Evolutionary conservation across 2,888 invertebrate species (phyloP).

Genomic region (Thecocarcelia acutangulata): DNA sequence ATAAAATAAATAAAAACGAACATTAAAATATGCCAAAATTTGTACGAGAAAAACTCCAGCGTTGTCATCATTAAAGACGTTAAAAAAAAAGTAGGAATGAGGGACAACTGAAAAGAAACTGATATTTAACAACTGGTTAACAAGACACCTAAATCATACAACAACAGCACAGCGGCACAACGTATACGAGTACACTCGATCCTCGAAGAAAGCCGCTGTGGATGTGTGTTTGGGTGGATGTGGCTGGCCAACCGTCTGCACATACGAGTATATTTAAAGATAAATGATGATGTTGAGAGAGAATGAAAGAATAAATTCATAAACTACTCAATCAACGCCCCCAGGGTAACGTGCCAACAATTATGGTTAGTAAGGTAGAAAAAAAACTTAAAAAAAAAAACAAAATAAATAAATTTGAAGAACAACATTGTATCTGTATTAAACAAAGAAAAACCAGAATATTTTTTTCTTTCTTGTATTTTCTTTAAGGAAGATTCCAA

Average conservation of each 20-base stretch:
- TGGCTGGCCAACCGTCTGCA: constrained; percentile 27
- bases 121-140: constrained; percentile 65
- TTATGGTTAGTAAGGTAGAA: constrained; percentile 52
- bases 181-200: constrained; percentile 4
- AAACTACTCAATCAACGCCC: constrained; percentile 71
- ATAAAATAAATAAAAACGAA: constrained; percentile 41
- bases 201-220: background rate
- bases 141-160: constrained; percentile 59
- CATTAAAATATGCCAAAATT: constrained; percentile 54
- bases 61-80: constrained; percentile 34
- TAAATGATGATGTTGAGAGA: constrained; percentile 67
- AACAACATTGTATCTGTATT: constrained; percentile 31
- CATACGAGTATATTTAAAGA: constrained; percentile 37
- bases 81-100: constrained; percentile 20
- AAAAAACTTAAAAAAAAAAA: constrained; percentile 3
- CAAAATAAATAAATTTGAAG: background rate
- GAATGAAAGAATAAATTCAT: constrained; percentile 65
- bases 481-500: background rate
- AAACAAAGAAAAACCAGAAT: constrained; percentile 45
- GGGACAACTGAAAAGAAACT: constrained; percentile 32
- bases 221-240: constrained; percentile 4
- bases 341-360: constrained; percentile 70
- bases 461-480: constrained; percentile 4
- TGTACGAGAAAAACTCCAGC: constrained; percentile 22
- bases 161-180: constrained; percentile 1